Evolutionary conservation across 2,888 invertebrate genomes (phyloP), one percentile per base, ranked within the genome.

Genomic region (Elgonia sp.): DNA sequence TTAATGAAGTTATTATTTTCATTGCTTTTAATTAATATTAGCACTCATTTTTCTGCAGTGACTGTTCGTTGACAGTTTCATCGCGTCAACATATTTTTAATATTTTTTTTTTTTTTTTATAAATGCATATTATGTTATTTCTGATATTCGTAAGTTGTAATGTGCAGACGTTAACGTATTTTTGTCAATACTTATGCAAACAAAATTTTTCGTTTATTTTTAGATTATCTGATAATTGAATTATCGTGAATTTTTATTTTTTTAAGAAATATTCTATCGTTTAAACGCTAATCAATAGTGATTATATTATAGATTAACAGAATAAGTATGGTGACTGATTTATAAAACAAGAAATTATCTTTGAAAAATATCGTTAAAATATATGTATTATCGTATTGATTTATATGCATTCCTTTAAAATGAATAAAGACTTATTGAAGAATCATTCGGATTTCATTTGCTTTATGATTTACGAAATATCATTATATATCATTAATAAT

Each of bases 11-110:
- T 46, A 73, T 76, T 63, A 46, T 76, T 62, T 63, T 14, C 57
- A 76, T 76, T 63, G n/a, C 5, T n/a, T 76, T 50, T 76, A 76
- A 62, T 63, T 46, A 76, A 63, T 60, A 73, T 75, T 72, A 53
- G 46, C 70, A 20, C 29, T n/a, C 46, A 37, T 70, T 46, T 70
- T 37, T 70, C 55, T 37, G 53, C 29, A 53, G 29, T 53, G 40
- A 20, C 18, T 14, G 60, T 42, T 14, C 57, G n/a, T 29, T 37
- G 18, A 18, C 70, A 55, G 39, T 72, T 37, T 37, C 55, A n/a
- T 72, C 70, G n/a, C 4, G 55, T 55, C 29, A 9, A 29, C 46
- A 6, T 67, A 67, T 67, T 67, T 67, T 67, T 20, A 20, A 1
- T 18, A 29, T 9, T n/a, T 37, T 72, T 55, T 72, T 57, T 57